Base-by-base conservation (phyloP, 2,888 invertebrate species). In the Lypha dubia region DNA sequence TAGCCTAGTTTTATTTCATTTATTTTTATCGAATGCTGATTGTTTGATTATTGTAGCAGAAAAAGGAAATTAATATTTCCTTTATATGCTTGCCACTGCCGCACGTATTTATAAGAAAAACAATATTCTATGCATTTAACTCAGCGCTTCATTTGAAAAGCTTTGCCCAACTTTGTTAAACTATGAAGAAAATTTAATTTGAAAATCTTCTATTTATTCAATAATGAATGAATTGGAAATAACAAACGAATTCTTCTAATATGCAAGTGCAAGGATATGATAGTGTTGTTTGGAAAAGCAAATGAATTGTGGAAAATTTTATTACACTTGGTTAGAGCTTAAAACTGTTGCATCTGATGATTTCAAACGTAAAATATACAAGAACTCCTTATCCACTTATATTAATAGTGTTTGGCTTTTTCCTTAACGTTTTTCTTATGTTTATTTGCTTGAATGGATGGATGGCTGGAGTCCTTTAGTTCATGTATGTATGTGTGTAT, bases 271-370 rank as follows among this genome's bases (percentile, higher is more conserved):
- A 17, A n/a, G 24, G 32, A 53, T 58, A 7, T 53, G 22, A 13
- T 17, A 17, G 22, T n/a, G n/a, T 41, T 17, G n/a, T 56, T n/a
- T 56, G 53, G 13, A 44, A 11, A 58, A 44, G 44, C 56, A 56
- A 71, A 44, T 17, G 58, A 28, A 41, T 41, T 68, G 7, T 53
- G 41, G n/a, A 35, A 60, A 46, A 60, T 71, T 28, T 46, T 58
- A 44, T 58, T 58, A 58, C 44, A 28, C 60, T 71, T 46, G 58
- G 32, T 5, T 60, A 60, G 4, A 77, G 44, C 49, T 49, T 20
- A 22, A 58, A 68, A 62, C 68, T 68, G 77, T 77, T 77, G 77
- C 60, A 68, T 77, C n/a, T 60, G 22, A 65, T 58, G 46, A 58
- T 51, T 32, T 77, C 32, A 32, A 35, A 49, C 44, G 65, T n/a